Percentiles rank a stretch among this genome's conserved stretches.
Evolutionary conservation across 2,797 vertebrate species (phyloP).

Genomic region (Ambastaia sidthimunki): DNA sequence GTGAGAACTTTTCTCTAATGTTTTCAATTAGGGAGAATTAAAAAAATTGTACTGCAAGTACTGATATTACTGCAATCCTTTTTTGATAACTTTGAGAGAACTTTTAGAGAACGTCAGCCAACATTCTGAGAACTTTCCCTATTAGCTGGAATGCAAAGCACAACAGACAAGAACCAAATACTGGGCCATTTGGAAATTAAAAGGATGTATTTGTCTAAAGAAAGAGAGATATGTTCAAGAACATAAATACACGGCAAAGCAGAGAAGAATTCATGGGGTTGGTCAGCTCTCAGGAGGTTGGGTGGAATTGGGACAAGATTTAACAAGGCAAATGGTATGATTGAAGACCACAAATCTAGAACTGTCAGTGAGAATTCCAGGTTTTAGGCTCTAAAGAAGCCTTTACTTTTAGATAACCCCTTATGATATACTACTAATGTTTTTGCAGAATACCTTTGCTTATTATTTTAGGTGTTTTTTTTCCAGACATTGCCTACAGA

Average conservation of each 20-base stretch:
- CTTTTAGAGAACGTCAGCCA: too few relatives aligned
- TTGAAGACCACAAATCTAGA: constrained; percentile 31
- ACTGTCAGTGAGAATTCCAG: constrained; percentile 50
- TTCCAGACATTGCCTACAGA: constrained; percentile 37
- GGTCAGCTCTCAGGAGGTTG: constrained; percentile 20
- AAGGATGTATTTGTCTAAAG: constrained; percentile 20
- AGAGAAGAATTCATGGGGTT: constrained; percentile 21
- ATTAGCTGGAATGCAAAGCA: constrained; percentile 38
- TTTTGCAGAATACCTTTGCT: constrained; percentile 4
- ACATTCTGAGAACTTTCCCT: too few relatives aligned
- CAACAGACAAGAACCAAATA: constrained; percentile 54
- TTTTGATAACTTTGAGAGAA: too few relatives aligned
- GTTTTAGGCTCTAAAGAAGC: constrained; percentile 53
- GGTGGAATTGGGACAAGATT: constrained; percentile 31
- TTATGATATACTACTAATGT: too few relatives aligned
- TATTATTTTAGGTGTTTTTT: background rate
- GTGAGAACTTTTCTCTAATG: too few relatives aligned
- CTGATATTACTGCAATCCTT: too few relatives aligned
- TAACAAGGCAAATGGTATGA: constrained; percentile 50
- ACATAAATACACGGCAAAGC: constrained; percentile 11
- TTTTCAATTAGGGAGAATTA: too few relatives aligned
- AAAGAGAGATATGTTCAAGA: constrained; percentile 9
- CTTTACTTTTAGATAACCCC: constrained; percentile 23
- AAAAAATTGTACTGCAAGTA: too few relatives aligned
- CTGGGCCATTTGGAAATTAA: constrained; percentile 51